These are phyloP conservation scores for Trichosurus vulpecula DNA, from an alignment of 2,797 vertebrate species.

Conservation along the genomic window DNA sequence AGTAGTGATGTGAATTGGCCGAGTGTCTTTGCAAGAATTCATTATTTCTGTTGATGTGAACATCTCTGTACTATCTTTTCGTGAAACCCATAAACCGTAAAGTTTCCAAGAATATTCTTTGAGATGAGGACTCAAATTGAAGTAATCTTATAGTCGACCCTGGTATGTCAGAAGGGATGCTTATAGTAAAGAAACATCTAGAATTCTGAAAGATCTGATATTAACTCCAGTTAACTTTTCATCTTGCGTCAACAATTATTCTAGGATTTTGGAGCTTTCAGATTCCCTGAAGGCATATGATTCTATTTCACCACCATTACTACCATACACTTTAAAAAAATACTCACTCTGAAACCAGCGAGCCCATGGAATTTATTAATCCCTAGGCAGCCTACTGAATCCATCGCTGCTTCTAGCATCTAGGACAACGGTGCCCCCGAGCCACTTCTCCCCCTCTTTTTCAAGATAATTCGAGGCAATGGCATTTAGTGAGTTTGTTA, in stretches of 20 bases:
- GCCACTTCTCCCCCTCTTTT: not conserved
- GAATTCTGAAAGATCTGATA: not conserved
- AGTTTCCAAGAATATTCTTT: not conserved
- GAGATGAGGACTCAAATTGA: not conserved
- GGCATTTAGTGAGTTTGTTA: constrained; percentile 8
- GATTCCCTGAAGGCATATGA: not conserved
- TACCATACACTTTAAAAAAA: constrained; percentile 12
- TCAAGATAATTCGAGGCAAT: not conserved
- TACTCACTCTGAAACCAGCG: not conserved
- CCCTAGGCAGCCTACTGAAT: not conserved
- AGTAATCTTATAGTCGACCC: not conserved
- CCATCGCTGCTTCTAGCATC: not conserved
- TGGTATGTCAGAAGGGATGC: not conserved
- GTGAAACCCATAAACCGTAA: not conserved
- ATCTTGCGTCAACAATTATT: constrained; percentile 9
- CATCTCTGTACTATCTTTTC: not conserved
- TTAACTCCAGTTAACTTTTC: not conserved
- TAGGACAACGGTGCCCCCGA: not conserved
- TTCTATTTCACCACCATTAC: constrained; percentile 23
- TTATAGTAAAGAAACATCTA: not conserved
- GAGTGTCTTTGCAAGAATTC: not conserved
- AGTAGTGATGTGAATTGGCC: not conserved
- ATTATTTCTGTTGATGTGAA: not conserved
- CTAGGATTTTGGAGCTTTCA: not conserved
- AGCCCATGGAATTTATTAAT: not conserved